Evolutionary conservation across 2,888 invertebrate species (phyloP).

Genomic region (Laothoe populi): DNA sequence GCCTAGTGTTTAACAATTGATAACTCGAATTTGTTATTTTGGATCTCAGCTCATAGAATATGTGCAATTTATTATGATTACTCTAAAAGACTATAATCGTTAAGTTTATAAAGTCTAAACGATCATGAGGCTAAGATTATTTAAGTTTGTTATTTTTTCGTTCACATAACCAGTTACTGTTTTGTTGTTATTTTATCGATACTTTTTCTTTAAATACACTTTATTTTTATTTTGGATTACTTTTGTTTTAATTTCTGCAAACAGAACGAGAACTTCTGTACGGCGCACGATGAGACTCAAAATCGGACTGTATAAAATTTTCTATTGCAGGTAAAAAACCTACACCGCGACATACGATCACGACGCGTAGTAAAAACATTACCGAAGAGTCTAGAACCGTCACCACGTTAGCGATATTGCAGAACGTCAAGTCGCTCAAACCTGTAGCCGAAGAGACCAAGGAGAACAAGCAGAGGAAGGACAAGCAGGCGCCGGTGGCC

Average conservation of each 20-base stretch:
- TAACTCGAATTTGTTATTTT: constrained; percentile 32
- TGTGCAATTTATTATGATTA: not conserved
- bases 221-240: constrained; percentile 39
- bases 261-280: constrained; percentile 8
- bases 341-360: constrained; percentile 62
- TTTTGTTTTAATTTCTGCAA: constrained; percentile 42
- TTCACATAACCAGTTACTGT: constrained; percentile 36
- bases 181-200: constrained; percentile 33
- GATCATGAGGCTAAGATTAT: constrained; percentile 27
- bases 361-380: constrained; percentile 73
- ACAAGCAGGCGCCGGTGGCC: constrained; percentile 34
- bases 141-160: not conserved
- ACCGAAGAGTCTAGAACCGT: constrained; percentile 55
- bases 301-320: constrained; percentile 65
- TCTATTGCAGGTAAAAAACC: constrained; percentile 72
- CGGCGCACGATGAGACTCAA: constrained; percentile 33
- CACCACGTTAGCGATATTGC: constrained; percentile 71
- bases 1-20: constrained; percentile 28
- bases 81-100: constrained; percentile 28
- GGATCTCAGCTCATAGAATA: constrained; percentile 14
- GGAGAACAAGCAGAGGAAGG: constrained; percentile 51
- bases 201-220: constrained; percentile 51
- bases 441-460: constrained; percentile 49
- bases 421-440: constrained; percentile 61
- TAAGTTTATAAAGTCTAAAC: constrained; percentile 27